phyloP scores from a whole-genome alignment of 2,888 invertebrate genomes.

The Elysia crispata region DNA sequence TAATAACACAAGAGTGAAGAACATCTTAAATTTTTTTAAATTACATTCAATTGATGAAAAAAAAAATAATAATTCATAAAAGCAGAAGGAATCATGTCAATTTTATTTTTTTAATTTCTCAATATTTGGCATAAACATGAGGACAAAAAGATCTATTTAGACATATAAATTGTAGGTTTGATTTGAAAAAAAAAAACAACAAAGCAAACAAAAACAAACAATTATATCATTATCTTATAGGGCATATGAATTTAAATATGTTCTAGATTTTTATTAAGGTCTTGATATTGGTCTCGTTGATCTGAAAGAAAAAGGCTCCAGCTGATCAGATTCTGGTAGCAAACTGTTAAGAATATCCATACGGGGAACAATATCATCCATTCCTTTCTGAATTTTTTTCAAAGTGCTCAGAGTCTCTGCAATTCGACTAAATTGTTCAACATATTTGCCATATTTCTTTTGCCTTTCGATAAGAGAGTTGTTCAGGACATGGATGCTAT shows the following conservation, averaged over 20 bases:
- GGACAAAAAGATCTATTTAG: too few species aligned
- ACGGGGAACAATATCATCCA: slow-evolving; percentile 91
- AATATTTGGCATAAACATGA: too few species aligned
- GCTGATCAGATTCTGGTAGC: slow-evolving; percentile 87
- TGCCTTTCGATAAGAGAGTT: slow-evolving; percentile 87
- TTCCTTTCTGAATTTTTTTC: slow-evolving; percentile 87
- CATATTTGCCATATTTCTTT: slow-evolving; percentile 89
- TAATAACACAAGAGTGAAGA: too few species aligned
- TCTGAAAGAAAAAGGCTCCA: slow-evolving; percentile 85
- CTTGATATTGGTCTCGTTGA: slow-evolving; percentile 18
- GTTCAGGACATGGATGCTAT: slow-evolving; percentile 85
- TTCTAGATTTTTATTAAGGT: background rate
- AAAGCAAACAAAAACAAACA: too few species aligned
- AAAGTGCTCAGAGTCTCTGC: slow-evolving; percentile 90
- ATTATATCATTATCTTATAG: background rate
- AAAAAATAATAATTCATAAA: too few species aligned
- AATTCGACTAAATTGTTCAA: slow-evolving; percentile 90
- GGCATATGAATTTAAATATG: background rate
- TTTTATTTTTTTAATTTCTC: too few species aligned
- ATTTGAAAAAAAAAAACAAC: too few species aligned
- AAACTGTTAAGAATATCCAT: slow-evolving; percentile 90
- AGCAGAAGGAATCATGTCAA: too few species aligned
- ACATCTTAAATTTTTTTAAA: too few species aligned
- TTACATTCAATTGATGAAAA: too few species aligned
- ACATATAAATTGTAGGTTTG: too few species aligned